phyloP scores from a whole-genome alignment of 23 tunicate species.

The Ciona savignyi region DNA sequence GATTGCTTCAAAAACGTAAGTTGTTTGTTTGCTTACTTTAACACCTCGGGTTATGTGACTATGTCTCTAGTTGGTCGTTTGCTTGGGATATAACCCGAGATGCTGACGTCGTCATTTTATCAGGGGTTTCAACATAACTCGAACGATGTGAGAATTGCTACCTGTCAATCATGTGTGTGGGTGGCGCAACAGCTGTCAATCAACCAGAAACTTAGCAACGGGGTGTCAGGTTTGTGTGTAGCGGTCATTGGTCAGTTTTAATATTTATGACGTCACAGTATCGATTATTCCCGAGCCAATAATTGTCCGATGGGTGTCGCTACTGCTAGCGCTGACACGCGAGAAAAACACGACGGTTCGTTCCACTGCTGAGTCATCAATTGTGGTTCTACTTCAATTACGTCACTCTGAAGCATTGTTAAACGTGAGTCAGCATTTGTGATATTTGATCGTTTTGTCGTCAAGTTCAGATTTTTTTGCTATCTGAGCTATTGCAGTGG shows the following conservation, averaged over 20 bases:
- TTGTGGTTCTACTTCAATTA: constrained; percentile 37
- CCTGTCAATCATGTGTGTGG: constrained; percentile 44
- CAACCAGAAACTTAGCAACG: background rate
- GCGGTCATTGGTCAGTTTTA: too few species aligned
- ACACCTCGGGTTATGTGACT: background rate
- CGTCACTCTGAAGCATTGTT: constrained; percentile 12
- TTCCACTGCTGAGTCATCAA: constrained; percentile 46
- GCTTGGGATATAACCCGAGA: too few species aligned
- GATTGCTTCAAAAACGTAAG: constrained; percentile 46
- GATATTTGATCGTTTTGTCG: too few species aligned
- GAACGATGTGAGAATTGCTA: constrained; percentile 55
- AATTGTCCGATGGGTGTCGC: constrained; percentile 4
- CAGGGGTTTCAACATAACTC: constrained; percentile 43
- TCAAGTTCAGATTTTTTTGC: too few species aligned
- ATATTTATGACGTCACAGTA: background rate
- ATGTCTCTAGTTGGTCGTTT: too few species aligned
- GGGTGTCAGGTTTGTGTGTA: background rate
- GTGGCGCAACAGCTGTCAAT: constrained; percentile 29
- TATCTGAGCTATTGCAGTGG: too few species aligned
- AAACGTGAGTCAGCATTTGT: background rate
- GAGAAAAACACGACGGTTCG: constrained; percentile 85
- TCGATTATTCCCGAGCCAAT: background rate
- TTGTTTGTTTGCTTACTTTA: background rate
- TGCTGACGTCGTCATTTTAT: too few species aligned
- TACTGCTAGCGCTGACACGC: constrained; percentile 35